A percentile compares a stretch with the other conserved stretches of the same genome.
These are phyloP conservation scores for Hypomesus transpacificus DNA, from an alignment of 2,113 vertebrate species.

Conservation along the genomic window DNA sequence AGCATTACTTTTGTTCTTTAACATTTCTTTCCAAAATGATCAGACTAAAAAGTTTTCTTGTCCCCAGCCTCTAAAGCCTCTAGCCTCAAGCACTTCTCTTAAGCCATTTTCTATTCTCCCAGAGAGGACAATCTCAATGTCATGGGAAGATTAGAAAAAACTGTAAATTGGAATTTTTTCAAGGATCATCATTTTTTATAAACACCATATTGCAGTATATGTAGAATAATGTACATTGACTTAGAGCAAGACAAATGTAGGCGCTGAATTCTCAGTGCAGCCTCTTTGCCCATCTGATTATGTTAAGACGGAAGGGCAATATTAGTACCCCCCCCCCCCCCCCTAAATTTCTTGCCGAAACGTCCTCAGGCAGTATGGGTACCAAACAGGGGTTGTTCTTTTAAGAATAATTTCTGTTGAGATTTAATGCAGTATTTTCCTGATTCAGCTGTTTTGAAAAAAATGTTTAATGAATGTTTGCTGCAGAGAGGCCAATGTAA, in stretches of 20 bases:
- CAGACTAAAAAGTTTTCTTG: background rate
- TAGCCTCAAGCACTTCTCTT: conserved; percentile 7
- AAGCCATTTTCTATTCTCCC: conserved; percentile 2
- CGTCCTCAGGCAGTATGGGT: conserved; percentile 10
- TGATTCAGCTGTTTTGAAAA: conserved; percentile 60
- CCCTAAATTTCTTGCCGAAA: too few relatives aligned
- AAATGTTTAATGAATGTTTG: conserved; percentile 52
- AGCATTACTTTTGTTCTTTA: too few relatives aligned
- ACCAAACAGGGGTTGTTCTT: conserved; percentile 10
- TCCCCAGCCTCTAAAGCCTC: background rate
- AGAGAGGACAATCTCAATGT: conserved; percentile 29
- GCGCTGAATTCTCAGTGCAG: too few relatives aligned
- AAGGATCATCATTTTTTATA: background rate
- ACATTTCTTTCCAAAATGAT: too few relatives aligned
- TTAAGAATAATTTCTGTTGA: conserved; percentile 10
- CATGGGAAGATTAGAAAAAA: conserved; percentile 13
- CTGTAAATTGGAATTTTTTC: conserved; percentile 3
- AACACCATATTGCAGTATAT: background rate
- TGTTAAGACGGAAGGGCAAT: too few relatives aligned
- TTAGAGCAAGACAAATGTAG: too few relatives aligned
- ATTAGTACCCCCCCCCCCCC: too few relatives aligned
- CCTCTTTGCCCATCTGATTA: too few relatives aligned
- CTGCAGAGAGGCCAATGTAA: conserved; percentile 41
- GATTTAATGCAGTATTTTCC: conserved; percentile 57
- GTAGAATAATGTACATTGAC: background rate